A percentile compares a stretch with the other conserved stretches of the same genome.
phyloP scores from a whole-genome alignment of 2,888 invertebrate genomes.

The Neoascia interrupta region DNA sequence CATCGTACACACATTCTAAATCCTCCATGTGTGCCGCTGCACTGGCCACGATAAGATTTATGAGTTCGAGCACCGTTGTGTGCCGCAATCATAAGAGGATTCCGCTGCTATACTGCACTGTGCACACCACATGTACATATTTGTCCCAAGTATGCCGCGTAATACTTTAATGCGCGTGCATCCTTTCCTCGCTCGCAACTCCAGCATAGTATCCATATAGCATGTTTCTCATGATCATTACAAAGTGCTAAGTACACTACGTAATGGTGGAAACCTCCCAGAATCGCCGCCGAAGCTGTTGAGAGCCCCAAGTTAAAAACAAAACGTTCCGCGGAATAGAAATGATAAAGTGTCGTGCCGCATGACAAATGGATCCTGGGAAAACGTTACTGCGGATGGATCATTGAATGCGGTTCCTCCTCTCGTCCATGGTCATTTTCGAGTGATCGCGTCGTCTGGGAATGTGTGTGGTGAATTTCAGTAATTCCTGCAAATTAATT shows the following conservation, averaged over 20 bases:
- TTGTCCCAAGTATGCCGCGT: conserved; percentile 14
- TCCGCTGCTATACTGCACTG: too few relatives aligned
- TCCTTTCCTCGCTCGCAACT: conserved; percentile 47
- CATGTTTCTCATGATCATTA: conserved; percentile 63
- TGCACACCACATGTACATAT: conserved; percentile 47
- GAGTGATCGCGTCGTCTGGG: conserved; percentile 75
- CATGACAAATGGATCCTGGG: conserved; percentile 66
- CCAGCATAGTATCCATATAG: conserved; percentile 23
- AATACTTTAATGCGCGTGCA: conserved; percentile 66
- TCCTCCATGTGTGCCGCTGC: conserved; percentile 62
- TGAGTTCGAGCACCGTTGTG: conserved; percentile 43
- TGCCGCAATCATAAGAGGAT: conserved; percentile 18
- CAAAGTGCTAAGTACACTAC: conserved; percentile 64
- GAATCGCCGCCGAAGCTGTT: conserved; percentile 57
- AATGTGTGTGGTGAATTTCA: conserved; percentile 72
- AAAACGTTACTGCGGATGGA: conserved; percentile 28
- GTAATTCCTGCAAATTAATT: conserved; percentile 77
- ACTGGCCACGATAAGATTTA: conserved; percentile 60
- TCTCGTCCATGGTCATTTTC: conserved; percentile 53
- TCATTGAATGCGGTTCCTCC: conserved; percentile 20
- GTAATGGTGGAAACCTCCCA: conserved; percentile 65
- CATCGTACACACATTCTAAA: conserved; percentile 59
- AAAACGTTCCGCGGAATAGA: conserved; percentile 51
- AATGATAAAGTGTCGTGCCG: conserved; percentile 64
- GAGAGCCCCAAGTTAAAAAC: conserved; percentile 35